A percentile compares a stretch with the other conserved stretches of the same genome.
Evolutionary conservation across 1,140 invertebrate species (phyloP).

Genomic region (Ceratosolen solmsi): DNA sequence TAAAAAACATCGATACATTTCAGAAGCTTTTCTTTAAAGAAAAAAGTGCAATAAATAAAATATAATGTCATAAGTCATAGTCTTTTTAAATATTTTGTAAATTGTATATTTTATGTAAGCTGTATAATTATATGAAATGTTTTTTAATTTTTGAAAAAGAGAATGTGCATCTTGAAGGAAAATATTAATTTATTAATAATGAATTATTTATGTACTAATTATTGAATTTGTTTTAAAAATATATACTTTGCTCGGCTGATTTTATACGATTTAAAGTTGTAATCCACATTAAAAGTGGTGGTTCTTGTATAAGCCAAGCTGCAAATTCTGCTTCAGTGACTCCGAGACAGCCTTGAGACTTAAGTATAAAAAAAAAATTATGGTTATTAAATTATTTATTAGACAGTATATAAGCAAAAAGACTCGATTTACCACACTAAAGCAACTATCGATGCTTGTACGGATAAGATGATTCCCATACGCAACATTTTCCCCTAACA

Average conservation of each 20-base stretch:
- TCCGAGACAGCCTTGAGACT: constrained; percentile 73
- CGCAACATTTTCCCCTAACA: constrained; percentile 73
- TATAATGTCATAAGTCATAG: too few relatives aligned
- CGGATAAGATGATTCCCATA: constrained; percentile 75
- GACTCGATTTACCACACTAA: constrained; percentile 68
- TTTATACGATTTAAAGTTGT: constrained; percentile 77
- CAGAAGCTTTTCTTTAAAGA: too few relatives aligned
- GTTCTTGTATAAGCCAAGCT: constrained; percentile 76
- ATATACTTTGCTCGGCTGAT: constrained; percentile 74
- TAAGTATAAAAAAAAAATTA: constrained; percentile 48
- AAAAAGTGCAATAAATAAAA: too few relatives aligned
- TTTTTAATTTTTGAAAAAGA: too few relatives aligned
- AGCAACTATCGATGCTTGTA: constrained; percentile 74
- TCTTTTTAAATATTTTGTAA: too few relatives aligned
- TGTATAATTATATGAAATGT: too few relatives aligned
- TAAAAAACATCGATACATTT: too few relatives aligned
- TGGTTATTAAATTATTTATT: constrained; percentile 18
- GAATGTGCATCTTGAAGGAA: too few relatives aligned
- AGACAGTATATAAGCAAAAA: constrained; percentile 32
- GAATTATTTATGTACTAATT: too few relatives aligned
- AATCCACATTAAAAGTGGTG: constrained; percentile 77
- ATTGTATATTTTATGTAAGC: too few relatives aligned
- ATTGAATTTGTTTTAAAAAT: background rate
- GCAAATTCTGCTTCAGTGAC: constrained; percentile 76
- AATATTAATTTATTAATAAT: too few relatives aligned